A percentile compares a stretch with the other conserved stretches of the same genome.
These are phyloP conservation scores for Xiphophorus hellerii DNA, from an alignment of 2,113 vertebrate species.

Conservation along the genomic window DNA sequence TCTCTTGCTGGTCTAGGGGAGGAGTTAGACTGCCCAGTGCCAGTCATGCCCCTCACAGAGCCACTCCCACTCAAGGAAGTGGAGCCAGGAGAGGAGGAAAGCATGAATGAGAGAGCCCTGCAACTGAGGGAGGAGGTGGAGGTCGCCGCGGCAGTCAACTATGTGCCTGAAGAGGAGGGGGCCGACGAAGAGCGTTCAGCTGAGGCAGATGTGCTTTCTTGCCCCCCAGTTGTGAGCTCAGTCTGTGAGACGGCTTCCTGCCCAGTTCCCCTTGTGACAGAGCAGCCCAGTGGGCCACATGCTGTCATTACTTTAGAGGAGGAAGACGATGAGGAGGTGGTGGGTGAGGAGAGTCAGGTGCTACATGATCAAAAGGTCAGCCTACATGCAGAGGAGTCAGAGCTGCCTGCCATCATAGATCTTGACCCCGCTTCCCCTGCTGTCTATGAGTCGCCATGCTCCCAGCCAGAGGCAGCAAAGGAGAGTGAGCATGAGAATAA, in stretches of 20 bases:
- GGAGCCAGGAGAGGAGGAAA: constrained; percentile 49
- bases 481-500: constrained; percentile 36
- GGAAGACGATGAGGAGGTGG: constrained; percentile 61
- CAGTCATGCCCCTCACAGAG: constrained; percentile 71
- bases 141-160: constrained; percentile 43
- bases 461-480: constrained; percentile 19
- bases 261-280: constrained; percentile 60
- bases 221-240: constrained; percentile 62
- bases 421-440: constrained; percentile 57
- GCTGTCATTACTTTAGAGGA: constrained; percentile 71
- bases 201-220: constrained; percentile 66
- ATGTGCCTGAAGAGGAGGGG: constrained; percentile 58
- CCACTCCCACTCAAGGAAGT: constrained; percentile 61
- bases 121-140: constrained; percentile 63
- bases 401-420: constrained; percentile 54
- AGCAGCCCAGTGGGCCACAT: constrained; percentile 55
- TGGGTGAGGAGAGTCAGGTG: constrained; percentile 49
- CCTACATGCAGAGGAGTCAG: constrained; percentile 49
- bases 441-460: constrained; percentile 20
- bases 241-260: constrained; percentile 64
- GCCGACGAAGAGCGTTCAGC: constrained; percentile 48
- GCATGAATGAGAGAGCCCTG: constrained; percentile 38
- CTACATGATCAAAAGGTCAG: constrained; percentile 62
- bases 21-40: constrained; percentile 68
- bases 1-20: constrained; percentile 66